A percentile compares a stretch with the other conserved stretches of the same genome.
phyloP scores from a whole-genome alignment of 35 echinoderm and acorn worm species.

The Strongylocentrotus purpuratus region DNA sequence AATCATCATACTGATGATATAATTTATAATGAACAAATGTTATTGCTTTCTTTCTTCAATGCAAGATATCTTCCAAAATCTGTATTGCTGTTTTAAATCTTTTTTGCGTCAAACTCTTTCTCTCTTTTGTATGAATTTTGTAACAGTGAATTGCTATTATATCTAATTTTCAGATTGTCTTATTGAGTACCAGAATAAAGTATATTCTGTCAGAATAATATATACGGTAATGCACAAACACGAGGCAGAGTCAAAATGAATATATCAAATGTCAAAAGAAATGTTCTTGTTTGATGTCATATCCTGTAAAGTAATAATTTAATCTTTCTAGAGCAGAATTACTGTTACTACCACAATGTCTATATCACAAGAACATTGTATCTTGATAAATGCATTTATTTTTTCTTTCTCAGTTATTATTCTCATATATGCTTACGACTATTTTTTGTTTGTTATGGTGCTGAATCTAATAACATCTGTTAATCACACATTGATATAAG shows the following conservation, averaged over 20 bases:
- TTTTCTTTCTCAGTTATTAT: neutral
- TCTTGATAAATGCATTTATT: neutral
- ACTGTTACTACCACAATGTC: neutral
- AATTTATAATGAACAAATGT: neutral
- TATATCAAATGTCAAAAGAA: neutral
- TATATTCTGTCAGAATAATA: too few relatives aligned
- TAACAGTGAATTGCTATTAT: neutral
- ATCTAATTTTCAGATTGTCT: neutral
- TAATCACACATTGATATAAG: neutral
- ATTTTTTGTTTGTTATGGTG: neutral
- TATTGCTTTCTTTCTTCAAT: neutral
- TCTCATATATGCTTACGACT: neutral
- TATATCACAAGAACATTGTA: too few relatives aligned
- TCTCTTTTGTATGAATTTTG: neutral
- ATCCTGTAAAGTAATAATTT: too few relatives aligned
- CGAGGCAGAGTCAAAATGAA: neutral
- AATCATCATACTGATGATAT: neutral
- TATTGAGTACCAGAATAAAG: too few relatives aligned
- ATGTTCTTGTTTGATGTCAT: too few relatives aligned
- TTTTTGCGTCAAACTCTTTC: neutral
- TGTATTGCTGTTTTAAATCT: neutral
- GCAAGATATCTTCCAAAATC: neutral
- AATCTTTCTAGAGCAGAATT: neutral
- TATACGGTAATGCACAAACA: neutral
- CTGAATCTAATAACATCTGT: neutral